Base-by-base conservation (phyloP, 2,113 vertebrate genomes). In the Urocynchramus pylzowi region DNA sequence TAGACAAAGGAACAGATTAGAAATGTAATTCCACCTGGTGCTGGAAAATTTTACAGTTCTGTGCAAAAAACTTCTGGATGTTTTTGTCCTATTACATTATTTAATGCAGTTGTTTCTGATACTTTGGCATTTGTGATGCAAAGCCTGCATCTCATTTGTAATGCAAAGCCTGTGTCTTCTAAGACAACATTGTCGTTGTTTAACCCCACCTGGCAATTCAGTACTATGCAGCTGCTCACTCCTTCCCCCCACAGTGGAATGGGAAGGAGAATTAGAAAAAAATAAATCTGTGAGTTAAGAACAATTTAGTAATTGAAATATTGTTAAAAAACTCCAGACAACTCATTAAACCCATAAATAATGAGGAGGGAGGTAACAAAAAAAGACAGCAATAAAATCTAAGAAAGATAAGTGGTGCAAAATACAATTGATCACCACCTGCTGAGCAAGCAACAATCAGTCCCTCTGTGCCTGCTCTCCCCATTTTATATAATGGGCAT, bases 101-200 rank as follows among this genome's bases (percentile, higher is more conserved):
- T 97, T 97, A 94, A 96, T 93, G 74, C 91, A 83, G 64, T 60
- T 94, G 42, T 85, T 89, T 95, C 89, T 95, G 82, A 95, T 94
- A 41, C 44, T 8, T 4, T 92, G 86, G 79, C 69, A 87, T 83
- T 71, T 63, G 27, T 80, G 65, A 85, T 71, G 71, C 53, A 96
- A 89, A 91, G 10, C 10, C 28, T 53, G 6, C n/a, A n/a, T n/a
- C n/a, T n/a, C 69, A 87, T 83, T 71, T 63, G 27, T 80, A 63
- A 85, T 71, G 71, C 53, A 96, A 89, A 91, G 10, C 10, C 28
- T 53, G 6, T 20, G 10, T n/a, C n/a, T n/a, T 69, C 23, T 75
- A 69, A n/a, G 44, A 27, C 57, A 16, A 16, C 27, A 28, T 49
- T n/a, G 20, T 35, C 19, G 30, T 60, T 37, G 12, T 50, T 60